These are phyloP conservation scores for Ylistrum balloti DNA, from an alignment of 1,140 invertebrate genomes.

Conservation along the genomic window DNA sequence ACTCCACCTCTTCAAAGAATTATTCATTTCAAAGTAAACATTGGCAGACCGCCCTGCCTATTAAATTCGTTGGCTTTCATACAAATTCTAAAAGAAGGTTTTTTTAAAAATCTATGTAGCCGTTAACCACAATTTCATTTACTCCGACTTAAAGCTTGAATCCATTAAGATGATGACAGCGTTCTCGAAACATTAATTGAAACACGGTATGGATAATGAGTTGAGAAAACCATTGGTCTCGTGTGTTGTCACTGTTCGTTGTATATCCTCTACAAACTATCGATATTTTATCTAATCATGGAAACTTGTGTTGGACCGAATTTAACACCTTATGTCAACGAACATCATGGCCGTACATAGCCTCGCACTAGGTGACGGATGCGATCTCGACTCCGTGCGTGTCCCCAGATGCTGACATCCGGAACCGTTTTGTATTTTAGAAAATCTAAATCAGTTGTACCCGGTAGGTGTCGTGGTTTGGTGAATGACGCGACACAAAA, in stretches of 20 bases:
- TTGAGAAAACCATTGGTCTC: neutral
- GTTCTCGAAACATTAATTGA: neutral
- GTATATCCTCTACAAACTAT: neutral
- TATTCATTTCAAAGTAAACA: slow-evolving; percentile 28
- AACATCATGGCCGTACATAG: neutral
- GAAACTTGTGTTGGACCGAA: slow-evolving; percentile 23
- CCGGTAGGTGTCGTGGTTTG: slow-evolving; percentile 31
- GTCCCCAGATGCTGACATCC: slow-evolving; percentile 36
- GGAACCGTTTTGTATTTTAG: slow-evolving; percentile 33
- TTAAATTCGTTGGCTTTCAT: slow-evolving; percentile 9
- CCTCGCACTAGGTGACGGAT: neutral
- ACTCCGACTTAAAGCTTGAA: neutral
- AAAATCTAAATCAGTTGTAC: slow-evolving; percentile 30
- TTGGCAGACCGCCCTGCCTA: slow-evolving; percentile 10
- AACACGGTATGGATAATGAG: slow-evolving; percentile 12
- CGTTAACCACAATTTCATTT: slow-evolving; percentile 35
- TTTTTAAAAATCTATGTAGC: neutral
- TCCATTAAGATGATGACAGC: neutral
- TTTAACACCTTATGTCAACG: slow-evolving; percentile 33
- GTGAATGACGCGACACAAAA: slow-evolving; percentile 37
- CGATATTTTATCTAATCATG: slow-evolving; percentile 35
- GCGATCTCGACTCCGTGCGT: neutral
- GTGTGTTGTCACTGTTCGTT: neutral
- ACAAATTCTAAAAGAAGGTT: neutral
- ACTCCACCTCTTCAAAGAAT: neutral